Evolutionary conservation across 2,113 vertebrate species (phyloP).

Genomic region (Eubucco bourcierii): DNA sequence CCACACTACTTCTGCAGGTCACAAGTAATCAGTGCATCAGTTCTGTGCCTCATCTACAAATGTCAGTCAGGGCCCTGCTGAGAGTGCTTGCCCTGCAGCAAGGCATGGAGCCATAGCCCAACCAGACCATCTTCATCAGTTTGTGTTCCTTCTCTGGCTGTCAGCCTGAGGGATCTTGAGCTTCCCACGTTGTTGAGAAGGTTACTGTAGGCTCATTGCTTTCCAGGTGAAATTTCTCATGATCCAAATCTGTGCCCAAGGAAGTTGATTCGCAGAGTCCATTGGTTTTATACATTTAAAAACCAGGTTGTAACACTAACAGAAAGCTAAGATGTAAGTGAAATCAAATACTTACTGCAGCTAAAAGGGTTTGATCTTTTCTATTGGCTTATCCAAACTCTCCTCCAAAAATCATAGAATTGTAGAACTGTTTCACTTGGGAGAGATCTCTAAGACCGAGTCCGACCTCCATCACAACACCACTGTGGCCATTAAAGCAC

Average conservation of each 20-base stretch:
- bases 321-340: background rate
- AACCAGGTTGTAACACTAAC: background rate
- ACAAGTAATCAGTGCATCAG: background rate
- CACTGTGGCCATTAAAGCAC: too few species aligned
- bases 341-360: background rate
- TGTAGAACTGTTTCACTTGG: too few species aligned
- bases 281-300: accelerated
- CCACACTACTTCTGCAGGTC: background rate
- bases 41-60: background rate
- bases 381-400: background rate
- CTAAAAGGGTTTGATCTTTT: background rate
- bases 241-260: background rate
- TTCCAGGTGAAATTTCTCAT: background rate
- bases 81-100: accelerated
- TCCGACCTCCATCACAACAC: too few species aligned
- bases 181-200: background rate
- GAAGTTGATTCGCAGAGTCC: background rate
- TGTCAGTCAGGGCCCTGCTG: too few species aligned
- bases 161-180: background rate
- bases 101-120: background rate
- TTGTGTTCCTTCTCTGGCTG: background rate
- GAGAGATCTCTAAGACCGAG: too few species aligned
- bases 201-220: background rate
- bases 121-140: background rate
- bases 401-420: background rate